These are phyloP conservation scores for Drosophila nigricruria DNA, from an alignment of 2,888 invertebrate genomes.

Conservation along the genomic window DNA sequence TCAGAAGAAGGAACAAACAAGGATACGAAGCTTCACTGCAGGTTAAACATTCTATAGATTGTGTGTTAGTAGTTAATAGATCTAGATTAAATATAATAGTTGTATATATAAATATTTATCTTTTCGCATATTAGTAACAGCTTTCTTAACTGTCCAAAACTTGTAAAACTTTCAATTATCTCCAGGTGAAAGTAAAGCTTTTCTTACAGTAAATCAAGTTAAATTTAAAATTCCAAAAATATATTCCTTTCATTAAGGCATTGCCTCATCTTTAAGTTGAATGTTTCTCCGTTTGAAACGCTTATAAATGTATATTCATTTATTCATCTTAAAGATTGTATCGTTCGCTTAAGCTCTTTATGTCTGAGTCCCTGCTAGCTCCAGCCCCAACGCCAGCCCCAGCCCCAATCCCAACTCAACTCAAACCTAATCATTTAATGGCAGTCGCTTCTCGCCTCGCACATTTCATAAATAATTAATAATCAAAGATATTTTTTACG, in stretches of 20 bases:
- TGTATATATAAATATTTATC: neutral
- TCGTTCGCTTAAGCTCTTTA: conserved; percentile 11
- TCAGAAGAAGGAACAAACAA: neutral
- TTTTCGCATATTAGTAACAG: neutral
- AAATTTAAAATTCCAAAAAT: no score
- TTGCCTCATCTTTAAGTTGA: neutral
- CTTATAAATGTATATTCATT: conserved; percentile 6
- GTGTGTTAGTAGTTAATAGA: neutral
- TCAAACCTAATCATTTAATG: conserved; percentile 71
- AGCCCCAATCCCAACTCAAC: neutral
- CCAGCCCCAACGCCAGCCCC: neutral
- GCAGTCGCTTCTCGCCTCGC: conserved; percentile 39
- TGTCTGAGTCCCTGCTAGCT: neutral
- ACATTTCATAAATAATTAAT: conserved; percentile 73
- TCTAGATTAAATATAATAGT: neutral
- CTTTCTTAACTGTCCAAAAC: neutral
- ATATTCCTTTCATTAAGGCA: neutral
- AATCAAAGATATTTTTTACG: conserved; percentile 70
- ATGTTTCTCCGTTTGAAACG: neutral
- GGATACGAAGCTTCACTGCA: neutral
- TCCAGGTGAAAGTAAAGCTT: no score
- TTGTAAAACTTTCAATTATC: neutral
- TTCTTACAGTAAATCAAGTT: no score
- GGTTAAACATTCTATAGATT: neutral
- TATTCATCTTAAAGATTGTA: conserved; percentile 24